phyloP scores from a whole-genome alignment of 2,888 invertebrate species.

The Coleophora flavipennella region DNA sequence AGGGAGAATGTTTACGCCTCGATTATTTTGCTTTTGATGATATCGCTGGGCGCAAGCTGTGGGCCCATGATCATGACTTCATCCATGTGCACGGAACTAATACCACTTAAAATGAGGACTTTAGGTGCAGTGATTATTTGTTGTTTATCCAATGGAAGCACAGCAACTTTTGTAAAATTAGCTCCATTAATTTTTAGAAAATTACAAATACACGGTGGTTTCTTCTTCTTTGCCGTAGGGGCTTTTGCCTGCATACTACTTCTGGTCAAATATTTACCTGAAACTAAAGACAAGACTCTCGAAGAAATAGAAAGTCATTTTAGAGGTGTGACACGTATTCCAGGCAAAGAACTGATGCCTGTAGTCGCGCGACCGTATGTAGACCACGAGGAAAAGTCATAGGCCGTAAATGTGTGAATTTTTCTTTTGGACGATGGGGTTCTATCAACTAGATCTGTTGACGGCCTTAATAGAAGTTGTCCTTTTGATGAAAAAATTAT shows the following conservation, averaged over 20 bases:
- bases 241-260: constrained; percentile 14
- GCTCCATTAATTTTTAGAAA: constrained; percentile 23
- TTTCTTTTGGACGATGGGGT: no score
- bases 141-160: not conserved
- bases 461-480: no score
- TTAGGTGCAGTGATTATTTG: not conserved
- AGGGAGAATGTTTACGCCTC: constrained; percentile 11
- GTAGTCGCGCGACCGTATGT: no score
- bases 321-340: not conserved
- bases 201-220: constrained; percentile 24
- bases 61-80: not conserved
- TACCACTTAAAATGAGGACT: not conserved
- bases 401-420: no score
- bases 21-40: not conserved
- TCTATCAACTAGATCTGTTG: no score
- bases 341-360: no score
- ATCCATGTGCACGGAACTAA: not conserved
- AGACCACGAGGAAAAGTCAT: no score
- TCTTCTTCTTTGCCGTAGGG: constrained; percentile 21
- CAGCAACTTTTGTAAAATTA: constrained; percentile 16
- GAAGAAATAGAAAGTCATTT: constrained; percentile 25
- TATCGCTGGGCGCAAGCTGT: not conserved
- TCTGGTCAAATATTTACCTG: constrained; percentile 30
- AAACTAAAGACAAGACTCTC: constrained; percentile 36
- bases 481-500: no score